Percentiles rank a stretch among this genome's conserved stretches.
phyloP scores from a whole-genome alignment of 2,113 vertebrate genomes.

The Pelecanus crispus region DNA sequence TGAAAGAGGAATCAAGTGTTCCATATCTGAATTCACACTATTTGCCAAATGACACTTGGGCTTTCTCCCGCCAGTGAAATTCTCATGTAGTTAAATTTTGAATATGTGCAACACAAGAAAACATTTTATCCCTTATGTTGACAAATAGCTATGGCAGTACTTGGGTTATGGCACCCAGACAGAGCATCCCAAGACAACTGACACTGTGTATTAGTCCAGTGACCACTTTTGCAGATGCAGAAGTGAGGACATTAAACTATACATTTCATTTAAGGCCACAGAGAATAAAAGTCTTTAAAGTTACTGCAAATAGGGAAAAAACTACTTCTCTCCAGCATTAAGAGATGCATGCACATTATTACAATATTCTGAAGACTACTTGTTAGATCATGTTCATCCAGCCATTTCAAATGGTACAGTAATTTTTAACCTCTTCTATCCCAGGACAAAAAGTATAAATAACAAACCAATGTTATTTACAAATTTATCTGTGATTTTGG shows the following conservation, averaged over 20 bases:
- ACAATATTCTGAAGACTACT: not conserved
- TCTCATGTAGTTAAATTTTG: not conserved
- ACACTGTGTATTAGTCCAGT: not conserved
- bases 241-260: not conserved
- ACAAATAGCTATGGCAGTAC: not conserved
- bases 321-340: not conserved
- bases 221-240: not conserved
- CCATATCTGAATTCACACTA: not conserved
- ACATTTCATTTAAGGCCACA: not conserved
- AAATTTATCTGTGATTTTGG: not conserved
- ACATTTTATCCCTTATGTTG: not conserved
- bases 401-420: not conserved
- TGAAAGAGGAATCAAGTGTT: not conserved
- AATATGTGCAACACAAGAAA: not conserved
- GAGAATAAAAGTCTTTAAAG: not conserved
- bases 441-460: not conserved
- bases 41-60: not conserved
- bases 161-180: not conserved
- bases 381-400: not conserved
- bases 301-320: not conserved
- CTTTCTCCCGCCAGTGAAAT: not conserved
- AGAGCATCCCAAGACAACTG: not conserved
- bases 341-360: not conserved
- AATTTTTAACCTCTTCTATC: not conserved
- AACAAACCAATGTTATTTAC: not conserved